Base-by-base conservation (phyloP, 2,797 vertebrate genomes). In the Manis pentadactyla region DNA sequence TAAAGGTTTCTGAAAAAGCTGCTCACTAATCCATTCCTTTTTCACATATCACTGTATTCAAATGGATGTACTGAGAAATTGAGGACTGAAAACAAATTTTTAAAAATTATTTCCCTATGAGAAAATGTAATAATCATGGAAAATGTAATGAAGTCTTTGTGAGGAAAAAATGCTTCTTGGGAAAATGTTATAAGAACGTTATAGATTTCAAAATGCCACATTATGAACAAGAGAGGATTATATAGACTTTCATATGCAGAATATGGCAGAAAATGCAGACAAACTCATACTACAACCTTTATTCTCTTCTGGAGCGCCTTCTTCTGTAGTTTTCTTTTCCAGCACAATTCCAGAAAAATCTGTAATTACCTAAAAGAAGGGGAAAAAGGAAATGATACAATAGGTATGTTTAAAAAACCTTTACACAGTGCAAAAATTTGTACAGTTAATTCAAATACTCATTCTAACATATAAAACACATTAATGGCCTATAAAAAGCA, bases 291-390 rank as follows among this genome's bases (percentile, higher is more conserved):
- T 95, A 96, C 93, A 82, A 98, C 98, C 98, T 96, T 97, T 87
- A 37, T 97, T 77, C 37, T 98, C 96, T 51, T 88, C 88, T 0
- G 88, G 0, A 46, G 90, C 3, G 34, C 92, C 97, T 75, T 98
- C 79, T 92, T 98, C 97, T 78, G 96, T 13, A 57, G 89, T 87
- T 9, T 94, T 98, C 95, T 98, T 99, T 92, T 99, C 98, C 83
- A 99, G 97, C 11, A 99, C 98, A 37, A 99, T 98, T 46, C 98
- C 99, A 4, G 99, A 98, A 98, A 99, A 99, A 98, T 99, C 98
- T 57, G 99, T 99, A 98, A 99, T 99, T 66, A 99, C 98, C 99
- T 99, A 46, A 68, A 97, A 87, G 37, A 97, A 97, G 2, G 19
- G 15, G 29, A 37, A 12, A 74, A 78, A 90, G 39, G 19, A 94